Percentiles rank a stretch among this genome's conserved stretches.
Conservation (phyloP, 1,140 invertebrate genomes). For the Micrasema longulum region DNA sequence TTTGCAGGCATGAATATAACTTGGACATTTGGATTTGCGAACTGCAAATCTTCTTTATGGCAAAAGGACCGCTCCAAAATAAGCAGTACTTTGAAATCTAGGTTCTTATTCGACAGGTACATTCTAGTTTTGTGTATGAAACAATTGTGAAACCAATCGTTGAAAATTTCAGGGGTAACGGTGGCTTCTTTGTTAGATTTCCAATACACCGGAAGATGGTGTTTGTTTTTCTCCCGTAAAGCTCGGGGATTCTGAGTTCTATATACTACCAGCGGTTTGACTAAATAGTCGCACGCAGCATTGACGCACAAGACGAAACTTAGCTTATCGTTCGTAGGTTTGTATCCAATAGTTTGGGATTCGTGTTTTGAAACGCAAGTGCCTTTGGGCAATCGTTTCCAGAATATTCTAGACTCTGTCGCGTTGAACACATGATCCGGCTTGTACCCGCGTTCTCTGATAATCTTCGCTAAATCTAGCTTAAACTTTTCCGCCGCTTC, state of each 20-base stretch:
- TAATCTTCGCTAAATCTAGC: slow-evolving; percentile 2
- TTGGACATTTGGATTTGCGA: slow-evolving; percentile 31
- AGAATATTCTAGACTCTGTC: slow-evolving; percentile 20
- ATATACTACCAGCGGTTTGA: slow-evolving; percentile 17
- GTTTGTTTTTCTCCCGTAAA: slow-evolving; percentile 24
- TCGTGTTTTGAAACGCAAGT: slow-evolving; percentile 19
- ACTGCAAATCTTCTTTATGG: slow-evolving; percentile 25
- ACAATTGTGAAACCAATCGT: slow-evolving; percentile 33
- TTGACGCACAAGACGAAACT: slow-evolving; percentile 20
- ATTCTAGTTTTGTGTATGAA: slow-evolving; percentile 14
- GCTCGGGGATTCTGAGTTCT: slow-evolving; percentile 11
- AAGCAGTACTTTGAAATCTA: slow-evolving; percentile 19
- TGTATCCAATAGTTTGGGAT: not conserved
- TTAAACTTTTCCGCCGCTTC: slow-evolving; percentile 17
- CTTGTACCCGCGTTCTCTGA: slow-evolving; percentile 16
- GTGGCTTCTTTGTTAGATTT: slow-evolving; percentile 2
- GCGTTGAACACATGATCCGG: slow-evolving; percentile 22
- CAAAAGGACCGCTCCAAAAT: slow-evolving; percentile 9
- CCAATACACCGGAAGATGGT: slow-evolving; percentile 26
- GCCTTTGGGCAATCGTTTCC: slow-evolving; percentile 19
- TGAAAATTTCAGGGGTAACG: not conserved
- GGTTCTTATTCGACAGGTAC: not conserved
- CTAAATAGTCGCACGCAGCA: slow-evolving; percentile 11
- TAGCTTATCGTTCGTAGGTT: slow-evolving; percentile 19
- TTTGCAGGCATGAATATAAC: slow-evolving; percentile 21